Percentiles rank a stretch among this genome's conserved stretches.
These are phyloP conservation scores for Meloidogyne exigua DNA, from an alignment of 1,140 invertebrate genomes.

Conservation along the genomic window DNA sequence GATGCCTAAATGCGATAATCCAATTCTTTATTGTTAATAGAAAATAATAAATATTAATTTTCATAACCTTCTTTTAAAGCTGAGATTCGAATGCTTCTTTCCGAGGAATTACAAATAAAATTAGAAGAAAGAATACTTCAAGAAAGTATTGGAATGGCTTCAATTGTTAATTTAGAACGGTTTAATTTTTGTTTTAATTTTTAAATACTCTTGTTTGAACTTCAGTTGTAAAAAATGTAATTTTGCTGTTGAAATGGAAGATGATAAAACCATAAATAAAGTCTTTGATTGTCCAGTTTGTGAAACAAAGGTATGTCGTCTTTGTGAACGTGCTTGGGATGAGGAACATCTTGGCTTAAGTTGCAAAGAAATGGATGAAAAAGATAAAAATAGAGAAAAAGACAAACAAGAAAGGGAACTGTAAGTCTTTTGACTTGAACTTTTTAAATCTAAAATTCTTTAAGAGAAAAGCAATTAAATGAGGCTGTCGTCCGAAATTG, in stretches of 20 bases:
- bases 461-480: conserved; percentile 27
- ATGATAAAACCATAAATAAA: background rate
- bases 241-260: conserved; percentile 23
- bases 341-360: conserved; percentile 21
- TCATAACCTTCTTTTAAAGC: conserved; percentile 19
- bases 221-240: conserved; percentile 25
- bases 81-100: conserved; percentile 30
- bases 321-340: conserved; percentile 20
- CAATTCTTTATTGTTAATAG: conserved; percentile 26
- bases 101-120: conserved; percentile 22
- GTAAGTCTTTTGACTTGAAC: background rate
- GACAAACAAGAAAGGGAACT: background rate
- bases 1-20: conserved; percentile 27
- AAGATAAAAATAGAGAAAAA: background rate
- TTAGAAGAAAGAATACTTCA: conserved; percentile 40
- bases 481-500: conserved; percentile 30
- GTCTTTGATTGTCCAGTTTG: conserved; percentile 17
- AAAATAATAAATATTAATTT: conserved; percentile 1
- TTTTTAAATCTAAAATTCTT: background rate
- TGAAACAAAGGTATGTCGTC: conserved; percentile 19
- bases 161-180: conserved; percentile 32
- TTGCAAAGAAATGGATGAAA: conserved; percentile 18
- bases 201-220: background rate
- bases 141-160: conserved; percentile 37
- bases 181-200: conserved; percentile 4